Percentiles rank a stretch among this genome's conserved stretches.
phyloP scores from a whole-genome alignment of 2,888 invertebrate species.

The Salticus scenicus region DNA sequence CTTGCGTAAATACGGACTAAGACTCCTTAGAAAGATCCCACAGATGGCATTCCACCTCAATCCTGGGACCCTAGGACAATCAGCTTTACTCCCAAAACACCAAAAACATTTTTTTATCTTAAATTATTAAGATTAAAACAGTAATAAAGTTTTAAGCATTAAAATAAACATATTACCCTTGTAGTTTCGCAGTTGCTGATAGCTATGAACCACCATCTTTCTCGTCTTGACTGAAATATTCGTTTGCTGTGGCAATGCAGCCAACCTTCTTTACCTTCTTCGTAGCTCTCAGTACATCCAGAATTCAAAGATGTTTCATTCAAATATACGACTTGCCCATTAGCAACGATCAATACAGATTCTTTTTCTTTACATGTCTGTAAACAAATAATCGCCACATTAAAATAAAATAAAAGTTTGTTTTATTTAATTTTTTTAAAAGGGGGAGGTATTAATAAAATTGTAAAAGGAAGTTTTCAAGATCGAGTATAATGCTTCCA shows the following conservation, averaged over 20 bases:
- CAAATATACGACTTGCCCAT: slow-evolving; percentile 87
- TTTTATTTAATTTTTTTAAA: too few relatives aligned
- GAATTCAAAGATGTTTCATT: slow-evolving; percentile 75
- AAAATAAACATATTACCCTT: slow-evolving; percentile 65
- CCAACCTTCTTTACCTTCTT: slow-evolving; percentile 59
- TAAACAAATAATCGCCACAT: not conserved
- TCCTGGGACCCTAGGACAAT: too few relatives aligned
- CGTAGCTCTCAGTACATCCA: slow-evolving; percentile 71
- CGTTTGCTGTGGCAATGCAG: slow-evolving; percentile 75
- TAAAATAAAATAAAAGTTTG: not conserved
- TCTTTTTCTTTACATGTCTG: slow-evolving; percentile 87
- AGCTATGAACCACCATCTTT: slow-evolving; percentile 96
- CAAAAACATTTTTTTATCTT: too few relatives aligned
- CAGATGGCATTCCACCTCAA: too few relatives aligned
- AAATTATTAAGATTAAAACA: too few relatives aligned
- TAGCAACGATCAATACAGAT: slow-evolving; percentile 81
- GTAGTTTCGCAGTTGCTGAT: slow-evolving; percentile 82
- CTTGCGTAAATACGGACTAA: too few relatives aligned
- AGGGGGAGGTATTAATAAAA: too few relatives aligned
- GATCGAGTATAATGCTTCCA: too few relatives aligned
- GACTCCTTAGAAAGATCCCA: too few relatives aligned
- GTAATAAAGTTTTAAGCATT: too few relatives aligned
- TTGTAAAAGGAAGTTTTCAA: too few relatives aligned
- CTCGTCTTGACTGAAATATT: slow-evolving; percentile 86
- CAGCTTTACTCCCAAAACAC: too few relatives aligned